These are phyloP conservation scores for Pristionchus mayeri DNA, from an alignment of 2,888 invertebrate genomes.

Conservation along the genomic window DNA sequence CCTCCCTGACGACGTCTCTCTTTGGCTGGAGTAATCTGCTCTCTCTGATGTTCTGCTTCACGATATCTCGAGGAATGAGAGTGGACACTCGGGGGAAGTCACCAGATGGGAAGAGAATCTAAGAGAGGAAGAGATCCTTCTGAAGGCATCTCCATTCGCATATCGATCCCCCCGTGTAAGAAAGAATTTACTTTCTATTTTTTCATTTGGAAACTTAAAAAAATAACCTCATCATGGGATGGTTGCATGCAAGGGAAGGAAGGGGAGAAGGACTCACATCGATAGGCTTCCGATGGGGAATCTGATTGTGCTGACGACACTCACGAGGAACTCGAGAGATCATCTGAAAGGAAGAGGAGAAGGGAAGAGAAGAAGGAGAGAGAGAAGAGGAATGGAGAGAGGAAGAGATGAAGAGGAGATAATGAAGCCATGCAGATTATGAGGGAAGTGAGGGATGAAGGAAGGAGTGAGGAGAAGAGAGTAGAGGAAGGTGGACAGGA, in stretches of 20 bases:
- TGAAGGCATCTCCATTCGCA: too few relatives aligned
- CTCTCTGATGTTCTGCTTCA: conserved; percentile 58
- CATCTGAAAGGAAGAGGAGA: background rate
- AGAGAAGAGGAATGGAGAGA: background rate
- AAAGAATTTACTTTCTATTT: too few relatives aligned
- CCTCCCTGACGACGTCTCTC: conserved; percentile 52
- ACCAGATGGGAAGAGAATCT: conserved; percentile 44
- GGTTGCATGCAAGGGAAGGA: background rate
- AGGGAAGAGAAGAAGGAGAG: background rate
- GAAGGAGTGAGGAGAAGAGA: background rate
- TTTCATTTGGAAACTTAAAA: too few relatives aligned
- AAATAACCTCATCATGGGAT: too few relatives aligned
- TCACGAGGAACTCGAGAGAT: conserved; percentile 41
- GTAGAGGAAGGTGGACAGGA: background rate
- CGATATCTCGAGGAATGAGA: conserved; percentile 55
- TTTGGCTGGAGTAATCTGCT: conserved; percentile 56
- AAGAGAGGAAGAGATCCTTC: background rate
- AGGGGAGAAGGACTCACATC: conserved; percentile 13
- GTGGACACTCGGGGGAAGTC: conserved; percentile 16
- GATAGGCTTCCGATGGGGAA: conserved; percentile 32
- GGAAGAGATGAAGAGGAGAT: background rate
- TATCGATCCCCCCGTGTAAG: too few relatives aligned
- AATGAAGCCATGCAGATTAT: background rate
- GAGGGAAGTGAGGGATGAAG: background rate
- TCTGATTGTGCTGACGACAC: conserved; percentile 25